These are phyloP conservation scores for Stomatorhinus walkeri DNA, from an alignment of 2,797 vertebrate genomes.

Conservation along the genomic window DNA sequence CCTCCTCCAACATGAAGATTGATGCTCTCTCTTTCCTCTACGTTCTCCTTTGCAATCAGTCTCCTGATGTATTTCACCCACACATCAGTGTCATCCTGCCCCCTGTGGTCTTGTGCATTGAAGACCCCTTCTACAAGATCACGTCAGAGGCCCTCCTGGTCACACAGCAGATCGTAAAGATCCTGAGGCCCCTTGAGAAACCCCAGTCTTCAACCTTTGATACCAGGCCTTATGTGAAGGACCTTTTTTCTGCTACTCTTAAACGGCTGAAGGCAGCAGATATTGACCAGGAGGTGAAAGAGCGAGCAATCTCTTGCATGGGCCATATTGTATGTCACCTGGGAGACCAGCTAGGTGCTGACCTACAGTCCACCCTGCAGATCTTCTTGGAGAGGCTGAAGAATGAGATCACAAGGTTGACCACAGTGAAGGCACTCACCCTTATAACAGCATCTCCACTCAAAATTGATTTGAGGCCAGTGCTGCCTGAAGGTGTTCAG, in stretches of 20 bases:
- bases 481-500: conserved; percentile 72
- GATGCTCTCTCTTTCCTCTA: conserved; percentile 80
- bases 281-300: conserved; percentile 94
- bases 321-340: conserved; percentile 76
- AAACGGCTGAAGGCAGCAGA: conserved; percentile 81
- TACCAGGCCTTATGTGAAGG: conserved; percentile 66
- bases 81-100: conserved; percentile 74
- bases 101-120: conserved; percentile 72
- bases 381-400: conserved; percentile 83
- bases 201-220: conserved; percentile 52
- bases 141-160: conserved; percentile 84
- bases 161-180: conserved; percentile 77
- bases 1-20: conserved; percentile 85
- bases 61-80: conserved; percentile 73
- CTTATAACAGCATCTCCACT: conserved; percentile 71
- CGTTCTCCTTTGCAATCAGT: conserved; percentile 75
- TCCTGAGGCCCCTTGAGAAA: conserved; percentile 70
- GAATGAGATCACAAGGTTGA: conserved; percentile 87
- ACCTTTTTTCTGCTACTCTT: conserved; percentile 69
- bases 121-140: conserved; percentile 88
- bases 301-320: conserved; percentile 85
- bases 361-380: conserved; percentile 68
- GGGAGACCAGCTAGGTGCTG: conserved; percentile 72
- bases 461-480: conserved; percentile 69
- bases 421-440: conserved; percentile 72